Percentiles rank a stretch among this genome's conserved stretches.
phyloP scores from a whole-genome alignment of 1,140 invertebrate species.

The Asbolus verrucosus region DNA sequence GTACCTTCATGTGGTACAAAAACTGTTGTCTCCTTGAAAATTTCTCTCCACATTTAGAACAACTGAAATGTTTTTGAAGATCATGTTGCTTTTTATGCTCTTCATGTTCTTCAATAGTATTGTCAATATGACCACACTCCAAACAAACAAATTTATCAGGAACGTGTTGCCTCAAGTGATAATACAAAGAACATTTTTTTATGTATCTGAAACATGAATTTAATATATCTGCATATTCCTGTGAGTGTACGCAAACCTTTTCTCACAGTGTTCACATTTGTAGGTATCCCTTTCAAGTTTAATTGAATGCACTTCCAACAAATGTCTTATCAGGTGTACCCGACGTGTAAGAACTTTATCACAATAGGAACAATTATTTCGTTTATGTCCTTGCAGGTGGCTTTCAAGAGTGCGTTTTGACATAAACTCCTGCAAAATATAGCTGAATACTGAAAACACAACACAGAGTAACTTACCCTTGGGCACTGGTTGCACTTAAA shows the following conservation, averaged over 20 bases:
- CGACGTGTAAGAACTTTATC: constrained; percentile 63
- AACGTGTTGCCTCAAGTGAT: constrained; percentile 63
- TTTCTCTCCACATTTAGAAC: constrained; percentile 61
- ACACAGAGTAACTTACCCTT: constrained; percentile 19
- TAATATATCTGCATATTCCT: too few relatives aligned
- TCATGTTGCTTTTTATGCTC: constrained; percentile 60
- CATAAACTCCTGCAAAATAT: constrained; percentile 58
- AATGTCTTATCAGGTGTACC: constrained; percentile 63
- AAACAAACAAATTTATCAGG: constrained; percentile 62
- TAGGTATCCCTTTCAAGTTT: constrained; percentile 46
- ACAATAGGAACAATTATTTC: constrained; percentile 65
- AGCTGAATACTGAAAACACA: not conserved
- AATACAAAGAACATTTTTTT: constrained; percentile 61
- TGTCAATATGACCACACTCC: constrained; percentile 62
- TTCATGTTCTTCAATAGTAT: constrained; percentile 57
- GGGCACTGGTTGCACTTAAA: constrained; percentile 44
- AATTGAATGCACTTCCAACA: constrained; percentile 61
- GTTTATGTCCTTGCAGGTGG: constrained; percentile 64
- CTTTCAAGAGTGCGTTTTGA: constrained; percentile 64
- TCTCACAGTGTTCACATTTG: constrained; percentile 58
- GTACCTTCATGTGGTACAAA: constrained; percentile 60
- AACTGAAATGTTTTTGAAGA: constrained; percentile 62
- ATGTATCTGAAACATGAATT: constrained; percentile 59
- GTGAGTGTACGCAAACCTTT: constrained; percentile 51
- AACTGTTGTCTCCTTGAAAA: constrained; percentile 65